These are phyloP conservation scores for Aleadryas rufinucha DNA, from an alignment of 2,113 vertebrate species.

Conservation along the genomic window DNA sequence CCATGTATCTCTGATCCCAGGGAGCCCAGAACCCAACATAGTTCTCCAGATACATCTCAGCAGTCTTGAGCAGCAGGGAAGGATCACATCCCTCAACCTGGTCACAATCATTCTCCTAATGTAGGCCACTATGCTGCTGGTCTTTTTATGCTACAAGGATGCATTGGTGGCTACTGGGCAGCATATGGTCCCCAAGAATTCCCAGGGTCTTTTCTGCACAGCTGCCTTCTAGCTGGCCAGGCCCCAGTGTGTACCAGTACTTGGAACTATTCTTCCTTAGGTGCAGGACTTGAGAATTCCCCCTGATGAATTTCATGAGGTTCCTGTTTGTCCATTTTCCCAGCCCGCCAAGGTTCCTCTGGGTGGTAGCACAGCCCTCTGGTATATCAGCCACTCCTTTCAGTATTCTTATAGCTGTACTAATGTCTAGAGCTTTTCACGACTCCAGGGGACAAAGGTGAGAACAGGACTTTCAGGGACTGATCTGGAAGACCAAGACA, in stretches of 20 bases:
- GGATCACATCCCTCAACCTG: accelerated
- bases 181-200: background rate
- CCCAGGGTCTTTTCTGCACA: background rate
- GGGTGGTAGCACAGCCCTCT: background rate
- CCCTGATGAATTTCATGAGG: background rate
- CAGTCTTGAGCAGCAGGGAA: background rate
- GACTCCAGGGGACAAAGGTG: background rate
- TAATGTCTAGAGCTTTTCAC: background rate
- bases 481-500: background rate
- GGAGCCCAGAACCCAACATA: background rate
- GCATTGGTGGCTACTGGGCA: background rate
- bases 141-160: background rate
- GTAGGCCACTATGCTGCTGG: background rate
- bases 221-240: background rate
- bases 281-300: background rate
- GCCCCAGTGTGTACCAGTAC: accelerated
- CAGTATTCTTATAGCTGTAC: background rate
- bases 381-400: background rate
- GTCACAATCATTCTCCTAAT: background rate
- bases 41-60: background rate
- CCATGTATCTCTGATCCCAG: background rate
- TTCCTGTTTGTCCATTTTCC: background rate
- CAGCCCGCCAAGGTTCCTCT: background rate
- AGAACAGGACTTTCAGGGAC: background rate
- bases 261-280: background rate